phyloP scores from a whole-genome alignment of 2,888 invertebrate species.

The Leucozona laternaria region DNA sequence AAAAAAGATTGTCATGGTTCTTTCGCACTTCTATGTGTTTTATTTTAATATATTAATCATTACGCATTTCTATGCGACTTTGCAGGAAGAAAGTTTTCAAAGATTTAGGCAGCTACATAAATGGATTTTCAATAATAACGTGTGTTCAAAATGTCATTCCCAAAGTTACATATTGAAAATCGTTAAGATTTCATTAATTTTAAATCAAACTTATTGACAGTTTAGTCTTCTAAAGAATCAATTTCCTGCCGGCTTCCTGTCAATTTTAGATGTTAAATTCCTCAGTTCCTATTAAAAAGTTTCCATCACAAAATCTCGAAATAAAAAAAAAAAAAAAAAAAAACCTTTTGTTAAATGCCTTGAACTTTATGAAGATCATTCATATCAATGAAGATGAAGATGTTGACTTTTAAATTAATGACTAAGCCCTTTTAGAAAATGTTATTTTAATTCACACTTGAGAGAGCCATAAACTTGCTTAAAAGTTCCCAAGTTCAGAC shows the following conservation, averaged over 20 bases:
- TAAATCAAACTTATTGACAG: neutral
- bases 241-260: neutral
- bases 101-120: too few species aligned
- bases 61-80: too few species aligned
- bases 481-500: neutral
- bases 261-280: neutral
- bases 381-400: neutral
- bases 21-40: too few species aligned
- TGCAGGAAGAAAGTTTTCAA: too few species aligned
- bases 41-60: too few species aligned
- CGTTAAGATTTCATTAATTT: neutral
- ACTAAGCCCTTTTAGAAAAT: neutral
- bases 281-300: neutral
- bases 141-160: neutral
- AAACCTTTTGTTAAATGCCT: neutral
- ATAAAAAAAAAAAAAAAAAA: neutral
- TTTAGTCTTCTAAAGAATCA: neutral
- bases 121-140: neutral
- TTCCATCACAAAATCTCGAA: neutral
- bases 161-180: neutral
- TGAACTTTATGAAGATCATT: slow-evolving; percentile 10
- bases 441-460: slow-evolving; percentile 1
- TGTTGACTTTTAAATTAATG: neutral
- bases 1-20: too few species aligned
- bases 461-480: neutral